phyloP scores from a whole-genome alignment of 2,113 vertebrate species.

The Phylloscopus trochilus region DNA sequence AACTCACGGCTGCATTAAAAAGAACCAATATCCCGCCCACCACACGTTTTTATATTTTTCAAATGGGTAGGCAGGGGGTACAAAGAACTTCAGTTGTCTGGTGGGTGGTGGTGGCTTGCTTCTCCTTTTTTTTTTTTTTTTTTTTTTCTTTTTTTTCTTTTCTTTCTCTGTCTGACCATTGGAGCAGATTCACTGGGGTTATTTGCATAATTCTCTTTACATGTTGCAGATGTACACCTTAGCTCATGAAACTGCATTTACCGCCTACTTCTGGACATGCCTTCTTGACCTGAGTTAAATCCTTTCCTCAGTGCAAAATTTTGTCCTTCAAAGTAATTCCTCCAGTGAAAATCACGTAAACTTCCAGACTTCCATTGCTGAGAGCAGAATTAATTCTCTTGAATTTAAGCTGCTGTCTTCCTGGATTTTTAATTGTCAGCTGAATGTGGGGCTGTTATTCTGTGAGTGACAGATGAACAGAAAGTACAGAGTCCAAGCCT shows the following conservation, averaged over 20 bases:
- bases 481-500: neutral
- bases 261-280: neutral
- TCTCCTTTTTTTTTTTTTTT: neutral
- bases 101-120: neutral
- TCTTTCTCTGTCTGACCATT: neutral
- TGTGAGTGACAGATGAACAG: neutral
- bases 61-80: neutral
- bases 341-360: neutral
- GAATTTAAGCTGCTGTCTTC: neutral
- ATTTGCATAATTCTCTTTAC: neutral
- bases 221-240: neutral
- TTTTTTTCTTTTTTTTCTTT: too few species aligned
- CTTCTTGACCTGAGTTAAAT: neutral
- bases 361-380: neutral
- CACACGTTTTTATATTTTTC: neutral
- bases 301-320: neutral
- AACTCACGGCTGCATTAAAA: neutral
- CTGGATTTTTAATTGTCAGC: neutral
- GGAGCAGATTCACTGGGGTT: neutral
- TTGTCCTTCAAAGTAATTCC: neutral
- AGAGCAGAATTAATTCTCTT: neutral
- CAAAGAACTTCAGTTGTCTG: neutral
- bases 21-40: neutral
- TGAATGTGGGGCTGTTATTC: neutral
- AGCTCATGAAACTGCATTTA: neutral